Evolutionary conservation across 1,140 invertebrate species (phyloP).

Genomic region (Argopecten irradians): DNA sequence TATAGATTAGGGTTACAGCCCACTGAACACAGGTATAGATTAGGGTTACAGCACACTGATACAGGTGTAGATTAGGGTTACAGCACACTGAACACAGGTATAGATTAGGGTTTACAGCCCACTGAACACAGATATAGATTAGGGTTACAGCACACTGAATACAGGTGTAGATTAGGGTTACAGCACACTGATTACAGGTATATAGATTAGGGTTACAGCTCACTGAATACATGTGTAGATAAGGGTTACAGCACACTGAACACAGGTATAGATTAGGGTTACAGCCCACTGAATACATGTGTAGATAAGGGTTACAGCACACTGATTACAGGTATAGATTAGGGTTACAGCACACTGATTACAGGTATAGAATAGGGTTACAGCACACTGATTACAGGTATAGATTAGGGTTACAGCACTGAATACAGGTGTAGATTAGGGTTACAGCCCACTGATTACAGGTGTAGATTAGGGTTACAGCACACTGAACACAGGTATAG

Average conservation of each 20-base stretch:
- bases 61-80: not conserved
- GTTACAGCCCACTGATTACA: not conserved
- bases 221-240: not conserved
- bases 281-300: not conserved
- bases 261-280: not conserved
- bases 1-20: not conserved
- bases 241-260: not conserved
- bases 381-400: not conserved
- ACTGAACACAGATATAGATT: not conserved
- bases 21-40: not conserved
- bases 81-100: not conserved
- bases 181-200: not conserved
- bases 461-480: not conserved
- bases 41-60: not conserved
- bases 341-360: not conserved
- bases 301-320: not conserved
- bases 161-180: not conserved
- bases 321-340: not conserved
- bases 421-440: not conserved
- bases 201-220: not conserved
- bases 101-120: not conserved
- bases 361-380: not conserved
- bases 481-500: too few species aligned
- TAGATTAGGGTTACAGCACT: not conserved
- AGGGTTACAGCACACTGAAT: not conserved